Conservation (phyloP, 2,113 vertebrate species). For the Ardeotis arabs region DNA sequence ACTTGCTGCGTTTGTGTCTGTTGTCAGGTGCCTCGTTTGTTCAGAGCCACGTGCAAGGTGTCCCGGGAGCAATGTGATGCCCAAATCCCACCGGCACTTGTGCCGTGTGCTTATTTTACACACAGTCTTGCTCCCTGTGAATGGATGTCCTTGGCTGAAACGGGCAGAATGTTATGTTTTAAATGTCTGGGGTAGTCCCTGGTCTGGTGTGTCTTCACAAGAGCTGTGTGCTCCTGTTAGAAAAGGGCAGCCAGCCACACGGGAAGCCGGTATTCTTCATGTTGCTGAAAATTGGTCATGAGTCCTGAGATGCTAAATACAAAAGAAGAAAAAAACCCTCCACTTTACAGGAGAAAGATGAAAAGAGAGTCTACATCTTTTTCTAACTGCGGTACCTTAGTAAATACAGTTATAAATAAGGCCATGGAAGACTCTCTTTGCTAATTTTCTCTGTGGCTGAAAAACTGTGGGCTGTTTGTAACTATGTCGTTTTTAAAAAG, state of each 20-base stretch:
- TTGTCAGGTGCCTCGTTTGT: background rate
- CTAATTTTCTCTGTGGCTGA: background rate
- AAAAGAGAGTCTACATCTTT: background rate
- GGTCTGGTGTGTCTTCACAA: background rate
- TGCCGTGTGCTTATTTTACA: background rate
- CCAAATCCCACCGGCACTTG: accelerated
- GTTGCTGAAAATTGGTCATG: background rate
- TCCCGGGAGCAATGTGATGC: background rate
- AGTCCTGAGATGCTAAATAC: background rate
- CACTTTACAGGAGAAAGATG: background rate
- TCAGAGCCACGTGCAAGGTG: background rate
- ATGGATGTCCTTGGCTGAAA: background rate
- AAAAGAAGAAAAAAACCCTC: background rate
- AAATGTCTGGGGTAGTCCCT: background rate
- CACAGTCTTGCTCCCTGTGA: background rate
- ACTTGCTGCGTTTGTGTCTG: background rate
- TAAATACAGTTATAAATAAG: background rate
- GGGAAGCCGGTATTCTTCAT: background rate
- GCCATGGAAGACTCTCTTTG: background rate
- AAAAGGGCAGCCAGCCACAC: background rate
- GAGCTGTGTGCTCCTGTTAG: too few relatives aligned
- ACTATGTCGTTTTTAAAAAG: background rate
- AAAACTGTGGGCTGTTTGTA: background rate
- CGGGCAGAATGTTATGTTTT: background rate
- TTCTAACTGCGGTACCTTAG: background rate